Evolutionary conservation across 1,140 invertebrate genomes (phyloP), one percentile per base, ranked within the genome.

Genomic region (Colletes gigas): DNA sequence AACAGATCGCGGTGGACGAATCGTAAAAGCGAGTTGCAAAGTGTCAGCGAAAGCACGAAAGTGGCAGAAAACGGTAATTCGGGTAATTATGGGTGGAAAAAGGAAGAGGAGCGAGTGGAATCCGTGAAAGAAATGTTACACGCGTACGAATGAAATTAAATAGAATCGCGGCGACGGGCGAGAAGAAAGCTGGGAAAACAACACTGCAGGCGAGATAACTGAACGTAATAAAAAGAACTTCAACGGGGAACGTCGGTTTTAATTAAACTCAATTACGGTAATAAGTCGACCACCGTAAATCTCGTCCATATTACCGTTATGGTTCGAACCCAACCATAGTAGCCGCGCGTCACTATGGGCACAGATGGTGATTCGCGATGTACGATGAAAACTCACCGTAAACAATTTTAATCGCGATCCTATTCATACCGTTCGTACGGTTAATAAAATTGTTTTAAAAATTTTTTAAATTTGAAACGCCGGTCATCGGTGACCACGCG

Each of bases 201-300:
- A 7, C 44, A 7, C 39, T 30, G 62, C 5, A 15, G 62, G 8
- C 41, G 41, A 10, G 41, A 44, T 47, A 66, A 66, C 44, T 66
- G 17, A 17, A 10, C 0, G 17, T 17, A 10, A 10, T 3, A 66
- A 9, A 19, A 66, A 66, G 63, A 66, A 67, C 50, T 50, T 52
- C 65, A 67, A 21, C 44, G 21, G 21, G 65, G n/a, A 19, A 6
- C 12, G 65, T 50, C 50, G n/a, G 3, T 6, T 67, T 50, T 50
- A 67, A 67, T 67, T 67, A n/a, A 67, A 67, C 19, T 21, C n/a
- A 44, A 50, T 50, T 67, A 67, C 41, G 4, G 65, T 67, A 67
- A 50, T 67, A 67, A 67, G 65, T 50, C 65, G 65, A 21, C 44
- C 44, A 14, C 4, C 65, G 44, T 67, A 17, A 41, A 63, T 41